These are phyloP conservation scores for Lophius piscatorius DNA, from an alignment of 2,113 vertebrate species.

Conservation along the genomic window DNA sequence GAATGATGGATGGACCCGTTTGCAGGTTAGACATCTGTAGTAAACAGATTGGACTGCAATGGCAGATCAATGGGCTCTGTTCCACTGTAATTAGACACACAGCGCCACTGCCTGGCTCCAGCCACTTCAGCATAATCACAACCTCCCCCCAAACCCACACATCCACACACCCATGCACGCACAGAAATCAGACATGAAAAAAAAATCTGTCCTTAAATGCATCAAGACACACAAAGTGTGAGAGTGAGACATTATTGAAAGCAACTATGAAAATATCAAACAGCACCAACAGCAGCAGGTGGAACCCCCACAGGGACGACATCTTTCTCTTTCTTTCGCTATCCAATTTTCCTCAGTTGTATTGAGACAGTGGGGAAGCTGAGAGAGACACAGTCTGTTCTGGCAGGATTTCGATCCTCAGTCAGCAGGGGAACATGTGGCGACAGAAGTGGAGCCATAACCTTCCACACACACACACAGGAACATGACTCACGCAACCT, in stretches of 20 bases:
- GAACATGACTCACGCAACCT: background rate
- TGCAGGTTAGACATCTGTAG: constrained; percentile 81
- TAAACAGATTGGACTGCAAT: constrained; percentile 87
- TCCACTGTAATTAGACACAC: constrained; percentile 92
- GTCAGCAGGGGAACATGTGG: constrained; percentile 67
- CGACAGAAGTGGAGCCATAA: constrained; percentile 63
- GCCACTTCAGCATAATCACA: constrained; percentile 84
- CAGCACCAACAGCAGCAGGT: constrained; percentile 63
- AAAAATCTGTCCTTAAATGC: constrained; percentile 68
- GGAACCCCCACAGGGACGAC: constrained; percentile 64
- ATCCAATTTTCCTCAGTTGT: constrained; percentile 59
- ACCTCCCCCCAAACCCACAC: constrained; percentile 12
- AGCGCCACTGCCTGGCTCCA: constrained; percentile 78
- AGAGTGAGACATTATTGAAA: constrained; percentile 63
- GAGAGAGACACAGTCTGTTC: constrained; percentile 62
- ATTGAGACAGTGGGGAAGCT: constrained; percentile 66
- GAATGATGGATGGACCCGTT: constrained; percentile 79
- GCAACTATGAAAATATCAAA: constrained; percentile 57
- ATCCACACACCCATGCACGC: constrained; percentile 23
- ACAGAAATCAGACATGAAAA: constrained; percentile 5
- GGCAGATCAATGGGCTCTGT: constrained; percentile 85
- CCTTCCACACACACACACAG: constrained; percentile 28
- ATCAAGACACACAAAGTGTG: constrained; percentile 63
- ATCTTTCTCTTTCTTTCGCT: constrained; percentile 50
- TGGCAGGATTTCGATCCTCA: constrained; percentile 69